Conservation (phyloP, 2,888 invertebrate species). For the Eumerus sabulonum region DNA sequence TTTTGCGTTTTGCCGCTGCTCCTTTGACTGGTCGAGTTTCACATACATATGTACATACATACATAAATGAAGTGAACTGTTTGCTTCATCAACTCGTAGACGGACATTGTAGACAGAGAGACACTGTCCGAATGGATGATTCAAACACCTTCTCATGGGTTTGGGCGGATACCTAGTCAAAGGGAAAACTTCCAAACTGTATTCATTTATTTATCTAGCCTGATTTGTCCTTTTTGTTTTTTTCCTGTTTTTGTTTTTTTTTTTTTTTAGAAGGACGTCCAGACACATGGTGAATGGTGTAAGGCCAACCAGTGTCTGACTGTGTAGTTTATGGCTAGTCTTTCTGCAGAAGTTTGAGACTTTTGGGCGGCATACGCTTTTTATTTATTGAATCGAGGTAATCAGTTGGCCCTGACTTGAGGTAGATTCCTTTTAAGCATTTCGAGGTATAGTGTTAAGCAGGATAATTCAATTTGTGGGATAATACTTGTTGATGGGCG, state of each 20-base stretch:
- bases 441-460: too few species aligned
- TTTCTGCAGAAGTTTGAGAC: too few species aligned
- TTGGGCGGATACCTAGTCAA: slow-evolving; percentile 5
- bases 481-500: too few species aligned
- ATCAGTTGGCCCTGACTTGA: too few species aligned
- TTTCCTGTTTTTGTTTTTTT: slow-evolving; percentile 4
- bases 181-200: slow-evolving; percentile 6
- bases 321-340: too few species aligned
- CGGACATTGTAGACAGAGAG: not conserved
- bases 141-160: slow-evolving; percentile 1
- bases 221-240: not conserved
- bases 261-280: not conserved
- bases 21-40: slow-evolving; percentile 19
- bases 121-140: slow-evolving; percentile 20
- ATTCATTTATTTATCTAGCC: slow-evolving; percentile 5
- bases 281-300: too few species aligned
- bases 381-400: too few species aligned
- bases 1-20: slow-evolving; percentile 1
- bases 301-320: too few species aligned
- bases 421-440: too few species aligned
- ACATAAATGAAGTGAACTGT: slow-evolving; percentile 25
- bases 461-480: too few species aligned
- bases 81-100: slow-evolving; percentile 15
- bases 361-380: too few species aligned
- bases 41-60: too few species aligned